These are phyloP conservation scores for Paraescarpia echinospica DNA, from an alignment of 1,140 invertebrate species.

Conservation along the genomic window DNA sequence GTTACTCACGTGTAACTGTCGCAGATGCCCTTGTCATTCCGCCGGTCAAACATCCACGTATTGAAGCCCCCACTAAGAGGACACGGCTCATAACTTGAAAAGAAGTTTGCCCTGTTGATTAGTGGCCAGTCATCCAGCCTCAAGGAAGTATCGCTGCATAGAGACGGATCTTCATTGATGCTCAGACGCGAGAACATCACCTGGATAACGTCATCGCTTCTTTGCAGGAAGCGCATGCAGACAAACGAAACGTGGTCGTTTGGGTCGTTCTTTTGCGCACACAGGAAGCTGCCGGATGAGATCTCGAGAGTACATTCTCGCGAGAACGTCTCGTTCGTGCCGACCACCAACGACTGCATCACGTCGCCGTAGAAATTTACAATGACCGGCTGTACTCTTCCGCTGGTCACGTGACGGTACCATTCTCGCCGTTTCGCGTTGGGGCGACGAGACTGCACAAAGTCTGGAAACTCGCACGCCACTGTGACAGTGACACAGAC, in stretches of 20 bases:
- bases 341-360: slow-evolving; percentile 2
- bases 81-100: background rate
- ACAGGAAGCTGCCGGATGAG: slow-evolving; percentile 7
- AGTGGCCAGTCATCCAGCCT: slow-evolving; percentile 7
- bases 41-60: slow-evolving; percentile 18
- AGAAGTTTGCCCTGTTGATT: slow-evolving; percentile 7
- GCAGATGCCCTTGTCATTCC: slow-evolving; percentile 6
- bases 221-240: slow-evolving; percentile 17
- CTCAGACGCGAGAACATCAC: background rate
- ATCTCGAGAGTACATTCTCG: slow-evolving; percentile 14
- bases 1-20: background rate
- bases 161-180: background rate
- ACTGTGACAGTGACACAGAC: background rate
- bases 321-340: background rate
- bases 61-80: slow-evolving; percentile 20
- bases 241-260: background rate
- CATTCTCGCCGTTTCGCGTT: slow-evolving; percentile 2
- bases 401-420: background rate
- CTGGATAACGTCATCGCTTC: slow-evolving; percentile 22
- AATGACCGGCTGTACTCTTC: background rate
- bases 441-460: background rate
- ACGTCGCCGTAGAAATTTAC: slow-evolving; percentile 9
- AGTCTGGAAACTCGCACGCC: slow-evolving; percentile 21
- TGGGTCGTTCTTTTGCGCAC: background rate
- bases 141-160: slow-evolving; percentile 12